Base-by-base conservation (phyloP, 2,888 invertebrate genomes). In the Meloe dianella region DNA sequence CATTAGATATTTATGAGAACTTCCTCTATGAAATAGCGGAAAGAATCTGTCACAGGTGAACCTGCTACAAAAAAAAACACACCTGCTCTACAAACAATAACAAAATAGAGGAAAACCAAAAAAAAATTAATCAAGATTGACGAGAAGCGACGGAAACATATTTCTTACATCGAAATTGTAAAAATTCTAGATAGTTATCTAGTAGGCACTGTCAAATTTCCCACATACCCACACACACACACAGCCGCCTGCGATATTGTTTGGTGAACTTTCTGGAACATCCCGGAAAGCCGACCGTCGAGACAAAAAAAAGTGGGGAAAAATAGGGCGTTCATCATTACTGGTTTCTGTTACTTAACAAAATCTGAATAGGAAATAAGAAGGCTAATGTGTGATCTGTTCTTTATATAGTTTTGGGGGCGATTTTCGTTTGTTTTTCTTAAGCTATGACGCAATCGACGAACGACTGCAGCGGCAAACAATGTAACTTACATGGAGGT, bases 401-500 rank as follows among this genome's bases (percentile, higher is more conserved):
- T 47, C 1, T 47, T 47, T 47, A 20, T 17, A 3, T 38, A 9
- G 38, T 20, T 20, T 47, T 20, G 20, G 20, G 47, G 10, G 47
- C 20, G 8, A 20, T 47, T 47, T 47, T 47, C 47, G 8, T 47
- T 47, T 47, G 20, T 20, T 47, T 47, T 20, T 20, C 17, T 9
- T 9, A 47, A 47, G 2, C 3, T 20, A 9, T 20, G 47, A 47
- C 47, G 47, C 47, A 20, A 20, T 6, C 38, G 38, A 41, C n/a
- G 41, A 67, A 60, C 35, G 41, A 57, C 57, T 27, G 29, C 20
- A 35, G 35, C 35, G 56, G 47, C 62, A 62, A 41, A 32, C 64
- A 47, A 63, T 47, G 47, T 47, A 59, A 67, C 67, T 67, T 67
- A 67, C 67, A 58, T 47, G 63, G 47, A 64, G 67, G 67, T 64